Conservation (phyloP, 2,113 vertebrate species). For the Nicator chloris region DNA sequence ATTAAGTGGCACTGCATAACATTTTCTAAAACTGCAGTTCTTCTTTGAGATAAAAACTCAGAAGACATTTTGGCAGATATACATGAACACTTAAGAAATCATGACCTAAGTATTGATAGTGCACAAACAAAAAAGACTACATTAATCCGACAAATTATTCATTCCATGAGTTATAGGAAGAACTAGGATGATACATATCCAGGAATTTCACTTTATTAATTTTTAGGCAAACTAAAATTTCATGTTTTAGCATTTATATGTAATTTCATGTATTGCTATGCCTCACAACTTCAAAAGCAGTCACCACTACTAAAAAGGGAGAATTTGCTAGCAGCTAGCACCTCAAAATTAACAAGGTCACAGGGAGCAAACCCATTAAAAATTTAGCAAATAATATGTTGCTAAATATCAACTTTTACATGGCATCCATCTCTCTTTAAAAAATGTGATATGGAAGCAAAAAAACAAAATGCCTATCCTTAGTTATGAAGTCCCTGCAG, state of each 20-base stretch:
- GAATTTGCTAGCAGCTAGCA: not conserved
- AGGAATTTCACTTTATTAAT: not conserved
- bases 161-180: not conserved
- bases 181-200: not conserved
- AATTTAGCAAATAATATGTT: not conserved
- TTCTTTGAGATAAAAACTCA: not conserved
- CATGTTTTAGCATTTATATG: not conserved
- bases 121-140: not conserved
- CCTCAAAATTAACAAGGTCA: not conserved
- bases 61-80: conserved; percentile 5
- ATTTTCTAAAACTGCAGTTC: not conserved
- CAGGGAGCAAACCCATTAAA: not conserved
- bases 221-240: not conserved
- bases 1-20: not conserved
- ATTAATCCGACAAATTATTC: not conserved
- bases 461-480: not conserved
- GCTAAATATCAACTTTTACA: not conserved
- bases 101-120: not conserved
- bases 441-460: not conserved
- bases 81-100: not conserved
- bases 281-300: not conserved
- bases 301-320: not conserved
- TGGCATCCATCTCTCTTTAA: not conserved
- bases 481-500: not conserved
- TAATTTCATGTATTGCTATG: not conserved